phyloP scores from a whole-genome alignment of 2,113 vertebrate species.

The Hiodon alosoides region DNA sequence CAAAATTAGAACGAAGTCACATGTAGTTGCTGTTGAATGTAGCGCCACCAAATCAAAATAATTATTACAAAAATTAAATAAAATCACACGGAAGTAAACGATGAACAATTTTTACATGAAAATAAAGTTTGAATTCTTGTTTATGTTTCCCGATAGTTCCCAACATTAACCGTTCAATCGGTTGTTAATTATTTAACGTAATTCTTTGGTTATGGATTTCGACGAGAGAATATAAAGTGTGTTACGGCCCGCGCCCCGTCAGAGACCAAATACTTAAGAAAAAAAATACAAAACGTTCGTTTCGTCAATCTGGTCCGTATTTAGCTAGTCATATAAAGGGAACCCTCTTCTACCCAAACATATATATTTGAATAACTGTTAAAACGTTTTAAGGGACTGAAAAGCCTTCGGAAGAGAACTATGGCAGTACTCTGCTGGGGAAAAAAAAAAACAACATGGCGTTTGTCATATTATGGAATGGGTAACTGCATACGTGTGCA shows the following conservation, averaged over 20 bases:
- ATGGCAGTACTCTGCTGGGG: slow-evolving; percentile 40
- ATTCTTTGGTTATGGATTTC: slow-evolving; percentile 51
- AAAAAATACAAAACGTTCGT: slow-evolving; percentile 41
- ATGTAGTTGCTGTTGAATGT: slow-evolving; percentile 39
- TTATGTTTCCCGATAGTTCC: slow-evolving; percentile 39
- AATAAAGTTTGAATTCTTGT: slow-evolving; percentile 60
- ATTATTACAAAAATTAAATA: slow-evolving; percentile 74
- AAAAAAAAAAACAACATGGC: slow-evolving; percentile 76
- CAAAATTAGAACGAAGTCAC: slow-evolving; percentile 47
- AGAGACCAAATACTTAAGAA: slow-evolving; percentile 54
- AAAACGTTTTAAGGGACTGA: slow-evolving; percentile 43
- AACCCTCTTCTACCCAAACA: slow-evolving; percentile 35
- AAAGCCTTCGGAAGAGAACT: slow-evolving; percentile 50
- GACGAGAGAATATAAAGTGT: slow-evolving; percentile 40
- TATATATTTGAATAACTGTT: slow-evolving; percentile 46
- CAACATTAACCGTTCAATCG: slow-evolving; percentile 3
- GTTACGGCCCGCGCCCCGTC: slow-evolving; percentile 68
- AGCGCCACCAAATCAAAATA: slow-evolving; percentile 48
- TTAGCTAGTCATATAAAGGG: slow-evolving; percentile 21
- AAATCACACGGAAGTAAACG: slow-evolving; percentile 63
- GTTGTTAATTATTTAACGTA: slow-evolving; percentile 49
- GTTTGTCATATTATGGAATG: slow-evolving; percentile 54
- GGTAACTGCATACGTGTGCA: slow-evolving; percentile 73
- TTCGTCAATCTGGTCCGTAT: slow-evolving; percentile 25
- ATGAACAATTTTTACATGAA: slow-evolving; percentile 59